Evolutionary conservation across 2,888 invertebrate species (phyloP), one percentile per base, ranked within the genome.

Genomic region (Troides helena): DNA sequence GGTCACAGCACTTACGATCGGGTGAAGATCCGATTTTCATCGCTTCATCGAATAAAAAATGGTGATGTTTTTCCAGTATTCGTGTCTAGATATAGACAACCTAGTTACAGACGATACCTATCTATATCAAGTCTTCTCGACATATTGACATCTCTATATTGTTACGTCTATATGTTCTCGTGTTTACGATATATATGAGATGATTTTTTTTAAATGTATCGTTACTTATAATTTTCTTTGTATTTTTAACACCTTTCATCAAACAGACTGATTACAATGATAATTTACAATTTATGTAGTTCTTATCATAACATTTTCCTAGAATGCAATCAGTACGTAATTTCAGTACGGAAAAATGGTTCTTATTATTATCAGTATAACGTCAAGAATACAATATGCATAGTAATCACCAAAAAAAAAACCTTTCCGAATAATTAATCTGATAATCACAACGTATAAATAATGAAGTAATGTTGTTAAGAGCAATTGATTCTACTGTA

Each of bases 401-500:
- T 12, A 14, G 60, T 62, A 62, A 62, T 46, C 62, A 46, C 8
- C n/a, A 23, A 18, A 43, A 62, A 43, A 50, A 50, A 30, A 30
- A 25, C 30, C 25, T 18, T 53, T 53, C 53, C 2, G 6, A 60
- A 61, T 59, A 58, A 58, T 25, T 17, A 17, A 67, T 53, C 60
- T 25, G 66, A 67, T 67, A 60, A 61, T 61, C 18, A 12, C 1
- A n/a, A 53, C 23, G 23, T 67, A 67, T 67, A 67, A 67, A 67
- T 67, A 53, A 14, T 5, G 12, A 53, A 30, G 58, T 30, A 53
- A 21, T 50, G 6, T 18, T 12, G 18, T 10, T 8, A n/a, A 10
- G 7, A 39, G 8, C 6, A 21, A 61, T 61, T 61, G 43, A 59
- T 18, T 36, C n/a, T 43, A 23, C 39, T 63, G 53, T 66, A 43